Evolutionary conservation across 2,113 vertebrate genomes (phyloP).

Genomic region (Vidua macroura): DNA sequence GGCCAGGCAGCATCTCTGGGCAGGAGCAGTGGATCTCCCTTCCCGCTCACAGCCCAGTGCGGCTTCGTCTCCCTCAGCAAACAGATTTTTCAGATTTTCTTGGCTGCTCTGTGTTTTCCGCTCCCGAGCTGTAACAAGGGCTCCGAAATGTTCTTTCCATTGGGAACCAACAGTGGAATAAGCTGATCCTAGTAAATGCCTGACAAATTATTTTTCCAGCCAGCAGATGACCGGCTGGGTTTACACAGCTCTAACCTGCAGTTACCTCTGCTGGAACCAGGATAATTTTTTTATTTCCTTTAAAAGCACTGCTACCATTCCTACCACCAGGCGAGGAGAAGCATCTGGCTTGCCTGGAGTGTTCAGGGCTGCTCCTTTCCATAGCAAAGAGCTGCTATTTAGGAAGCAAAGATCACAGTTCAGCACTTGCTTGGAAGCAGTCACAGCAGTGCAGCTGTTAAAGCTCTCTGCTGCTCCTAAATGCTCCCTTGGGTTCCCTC

Average conservation of each 20-base stretch:
- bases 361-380: not conserved
- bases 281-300: not conserved
- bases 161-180: slow-evolving; percentile 66
- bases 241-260: slow-evolving; percentile 51
- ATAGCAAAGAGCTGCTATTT: not conserved
- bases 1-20: not conserved
- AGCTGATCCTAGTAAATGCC: slow-evolving; percentile 56
- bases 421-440: not conserved
- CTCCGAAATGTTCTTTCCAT: slow-evolving; percentile 68
- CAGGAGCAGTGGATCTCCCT: not conserved
- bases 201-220: slow-evolving; percentile 64
- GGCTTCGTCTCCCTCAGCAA: not conserved
- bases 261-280: slow-evolving; percentile 28
- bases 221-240: slow-evolving; percentile 8
- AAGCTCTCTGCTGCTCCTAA: not conserved
- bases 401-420: not conserved
- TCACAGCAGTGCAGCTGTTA: not conserved
- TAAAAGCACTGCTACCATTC: not conserved
- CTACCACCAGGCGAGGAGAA: not conserved
- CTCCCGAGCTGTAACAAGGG: slow-evolving; percentile 40
- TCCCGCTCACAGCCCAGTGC: not conserved
- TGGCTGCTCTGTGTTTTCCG: slow-evolving; percentile 50
- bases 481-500: not conserved
- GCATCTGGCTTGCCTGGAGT: not conserved
- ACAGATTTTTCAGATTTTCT: slow-evolving; percentile 56